A percentile compares a stretch with the other conserved stretches of the same genome.
Conservation (phyloP, 2,888 invertebrate genomes). For the Cantharis lateralis region DNA sequence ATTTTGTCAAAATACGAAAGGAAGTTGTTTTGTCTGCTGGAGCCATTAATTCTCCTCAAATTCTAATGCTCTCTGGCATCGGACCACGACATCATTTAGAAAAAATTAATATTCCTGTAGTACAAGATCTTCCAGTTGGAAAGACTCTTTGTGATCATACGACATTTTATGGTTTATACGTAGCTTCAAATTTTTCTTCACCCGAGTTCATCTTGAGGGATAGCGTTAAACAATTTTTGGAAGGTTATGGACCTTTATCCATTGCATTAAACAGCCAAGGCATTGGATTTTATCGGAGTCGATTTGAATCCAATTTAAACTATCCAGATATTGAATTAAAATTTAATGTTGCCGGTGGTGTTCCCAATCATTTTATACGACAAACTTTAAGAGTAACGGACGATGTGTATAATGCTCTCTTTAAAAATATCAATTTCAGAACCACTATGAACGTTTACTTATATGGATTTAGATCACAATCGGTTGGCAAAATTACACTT, state of each 20-base stretch:
- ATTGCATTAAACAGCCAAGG: not conserved
- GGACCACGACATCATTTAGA: constrained; percentile 64
- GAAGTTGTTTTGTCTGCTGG: constrained; percentile 68
- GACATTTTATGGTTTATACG: constrained; percentile 61
- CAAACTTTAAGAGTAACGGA: not conserved
- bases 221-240: constrained; percentile 53
- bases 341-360: not conserved
- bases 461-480: not conserved
- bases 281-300: not conserved
- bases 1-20: constrained; percentile 60
- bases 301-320: not conserved
- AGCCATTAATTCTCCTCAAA: constrained; percentile 64
- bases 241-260: not conserved
- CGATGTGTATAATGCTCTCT: not conserved
- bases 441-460: not conserved
- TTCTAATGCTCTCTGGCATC: constrained; percentile 69
- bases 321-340: not conserved
- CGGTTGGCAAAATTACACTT: not conserved
- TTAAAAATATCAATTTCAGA: not conserved
- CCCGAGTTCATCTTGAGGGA: constrained; percentile 50
- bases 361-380: not conserved
- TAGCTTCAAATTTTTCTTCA: constrained; percentile 61
- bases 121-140: constrained; percentile 71
- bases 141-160: constrained; percentile 76
- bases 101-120: constrained; percentile 59